These are phyloP conservation scores for Cichlasoma orientale DNA, from an alignment of 2,797 vertebrate genomes.

Conservation along the genomic window DNA sequence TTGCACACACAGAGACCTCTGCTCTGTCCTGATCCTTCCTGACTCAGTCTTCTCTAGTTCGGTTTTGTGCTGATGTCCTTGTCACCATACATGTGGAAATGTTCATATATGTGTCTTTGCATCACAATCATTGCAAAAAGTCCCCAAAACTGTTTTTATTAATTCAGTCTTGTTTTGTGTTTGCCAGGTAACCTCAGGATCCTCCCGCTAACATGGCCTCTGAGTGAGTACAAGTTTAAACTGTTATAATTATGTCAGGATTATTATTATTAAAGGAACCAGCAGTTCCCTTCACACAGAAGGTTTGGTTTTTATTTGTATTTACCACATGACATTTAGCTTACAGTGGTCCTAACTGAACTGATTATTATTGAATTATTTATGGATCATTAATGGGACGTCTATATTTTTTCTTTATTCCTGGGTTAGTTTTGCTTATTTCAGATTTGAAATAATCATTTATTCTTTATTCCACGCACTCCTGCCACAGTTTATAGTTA, in stretches of 20 bases:
- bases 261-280: neutral
- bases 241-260: neutral
- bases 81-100: neutral
- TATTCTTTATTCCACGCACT: neutral
- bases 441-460: neutral
- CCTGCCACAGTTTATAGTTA: neutral
- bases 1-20: neutral
- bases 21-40: neutral
- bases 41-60: neutral
- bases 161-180: neutral
- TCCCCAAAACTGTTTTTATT: neutral
- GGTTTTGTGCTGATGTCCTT: neutral
- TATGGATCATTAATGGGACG: neutral
- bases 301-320: neutral
- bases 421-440: neutral
- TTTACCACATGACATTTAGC: neutral
- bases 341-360: neutral
- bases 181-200: constrained; percentile 29
- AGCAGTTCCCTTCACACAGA: neutral
- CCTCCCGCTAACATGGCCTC: constrained; percentile 52
- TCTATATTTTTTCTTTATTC: accelerated
- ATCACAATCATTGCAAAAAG: neutral
- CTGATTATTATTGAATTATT: neutral
- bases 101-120: neutral
- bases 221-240: constrained; percentile 55